Evolutionary conservation across 2,797 vertebrate species (phyloP).

Genomic region (Liparis tanakae): DNA sequence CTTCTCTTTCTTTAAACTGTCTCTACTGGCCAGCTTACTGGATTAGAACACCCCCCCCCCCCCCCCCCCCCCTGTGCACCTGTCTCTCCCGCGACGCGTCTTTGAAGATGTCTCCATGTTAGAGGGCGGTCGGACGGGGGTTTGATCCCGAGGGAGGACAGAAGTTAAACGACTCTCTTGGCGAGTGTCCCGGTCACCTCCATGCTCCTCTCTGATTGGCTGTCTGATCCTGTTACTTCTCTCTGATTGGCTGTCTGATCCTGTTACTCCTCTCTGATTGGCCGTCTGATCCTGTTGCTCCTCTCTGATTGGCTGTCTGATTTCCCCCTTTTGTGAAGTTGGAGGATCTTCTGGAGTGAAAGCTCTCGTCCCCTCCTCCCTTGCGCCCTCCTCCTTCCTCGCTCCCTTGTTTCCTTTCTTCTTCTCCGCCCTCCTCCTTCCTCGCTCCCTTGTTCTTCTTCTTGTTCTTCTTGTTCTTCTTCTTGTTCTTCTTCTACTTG

Average conservation of each 20-base stretch:
- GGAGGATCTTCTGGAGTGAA: conserved; percentile 48
- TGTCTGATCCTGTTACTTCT: background rate
- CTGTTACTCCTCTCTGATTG: background rate
- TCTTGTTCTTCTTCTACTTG: too few relatives aligned
- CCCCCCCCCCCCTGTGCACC: conserved; percentile 37
- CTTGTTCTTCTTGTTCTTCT: too few relatives aligned
- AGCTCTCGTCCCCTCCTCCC: conserved; percentile 32
- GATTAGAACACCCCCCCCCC: conserved; percentile 32
- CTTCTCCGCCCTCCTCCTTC: too few relatives aligned
- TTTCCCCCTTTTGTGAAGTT: conserved; percentile 27
- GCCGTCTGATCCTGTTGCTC: too few relatives aligned
- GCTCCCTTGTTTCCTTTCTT: conserved; percentile 26
- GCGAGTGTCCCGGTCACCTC: conserved; percentile 35
- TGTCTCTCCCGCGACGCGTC: conserved; percentile 35
- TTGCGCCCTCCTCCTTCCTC: background rate
- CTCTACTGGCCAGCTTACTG: conserved; percentile 24
- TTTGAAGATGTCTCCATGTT: conserved; percentile 52
- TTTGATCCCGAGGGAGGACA: conserved; percentile 50
- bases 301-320: conserved; percentile 45
- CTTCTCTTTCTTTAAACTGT: conserved; percentile 40
- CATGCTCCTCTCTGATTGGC: conserved; percentile 40
- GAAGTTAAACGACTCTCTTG: conserved; percentile 55
- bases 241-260: background rate
- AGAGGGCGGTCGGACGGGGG: conserved; percentile 6
- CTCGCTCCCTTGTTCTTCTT: conserved; percentile 20